A percentile compares a stretch with the other conserved stretches of the same genome.
phyloP scores from a whole-genome alignment of 2,797 vertebrate genomes.

The Staurois parvus region DNA sequence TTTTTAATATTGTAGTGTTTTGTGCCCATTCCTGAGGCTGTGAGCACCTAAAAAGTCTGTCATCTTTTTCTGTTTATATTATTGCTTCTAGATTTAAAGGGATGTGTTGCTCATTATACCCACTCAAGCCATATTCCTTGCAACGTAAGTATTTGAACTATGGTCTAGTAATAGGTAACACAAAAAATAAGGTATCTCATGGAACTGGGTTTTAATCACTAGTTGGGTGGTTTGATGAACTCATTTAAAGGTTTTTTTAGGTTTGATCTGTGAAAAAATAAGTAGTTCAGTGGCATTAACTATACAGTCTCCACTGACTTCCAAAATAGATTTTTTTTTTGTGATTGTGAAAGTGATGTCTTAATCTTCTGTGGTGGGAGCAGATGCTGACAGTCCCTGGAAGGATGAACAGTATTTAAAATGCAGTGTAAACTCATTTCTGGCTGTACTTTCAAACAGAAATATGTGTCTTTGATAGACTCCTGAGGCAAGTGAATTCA shows the following conservation, averaged over 20 bases:
- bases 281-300: slow-evolving; percentile 1
- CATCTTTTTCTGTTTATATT: no score
- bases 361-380: slow-evolving; percentile 37
- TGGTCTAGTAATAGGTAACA: no score
- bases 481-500: slow-evolving; percentile 60
- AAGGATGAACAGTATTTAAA: slow-evolving; percentile 55
- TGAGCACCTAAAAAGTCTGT: no score
- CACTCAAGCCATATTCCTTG: no score
- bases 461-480: slow-evolving; percentile 57
- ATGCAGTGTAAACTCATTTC: slow-evolving; percentile 59
- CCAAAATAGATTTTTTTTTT: neutral
- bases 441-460: slow-evolving; percentile 56
- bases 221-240: no score
- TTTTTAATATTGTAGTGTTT: no score
- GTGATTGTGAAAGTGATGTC: slow-evolving; percentile 45
- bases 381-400: slow-evolving; percentile 45
- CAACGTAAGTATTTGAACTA: no score
- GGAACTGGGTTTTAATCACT: no score
- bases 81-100: no score
- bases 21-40: no score
- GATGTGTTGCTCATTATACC: no score
- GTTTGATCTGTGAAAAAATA: neutral
- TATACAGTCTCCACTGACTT: slow-evolving; percentile 5
- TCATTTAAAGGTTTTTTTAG: neutral
- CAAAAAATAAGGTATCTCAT: no score